phyloP scores from a whole-genome alignment of 2,113 vertebrate genomes.

The Felis catus region DNA sequence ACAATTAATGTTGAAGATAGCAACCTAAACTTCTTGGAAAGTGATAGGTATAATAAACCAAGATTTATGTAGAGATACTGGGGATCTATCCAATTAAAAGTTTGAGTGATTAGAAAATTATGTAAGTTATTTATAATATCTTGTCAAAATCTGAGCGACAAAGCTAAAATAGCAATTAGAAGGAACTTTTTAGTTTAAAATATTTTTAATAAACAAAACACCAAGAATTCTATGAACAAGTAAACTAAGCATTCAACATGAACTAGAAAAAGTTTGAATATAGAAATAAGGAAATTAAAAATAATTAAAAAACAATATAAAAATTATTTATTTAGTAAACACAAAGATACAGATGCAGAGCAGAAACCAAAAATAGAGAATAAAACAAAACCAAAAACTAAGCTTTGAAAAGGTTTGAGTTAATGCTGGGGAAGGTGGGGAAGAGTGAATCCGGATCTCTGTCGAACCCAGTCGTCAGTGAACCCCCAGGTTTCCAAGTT shows the following conservation, averaged over 20 bases:
- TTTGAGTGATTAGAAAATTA: background rate
- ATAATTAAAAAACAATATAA: conserved; percentile 7
- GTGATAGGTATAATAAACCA: background rate
- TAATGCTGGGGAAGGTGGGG: background rate
- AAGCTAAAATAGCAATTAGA: background rate
- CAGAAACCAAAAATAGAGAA: background rate
- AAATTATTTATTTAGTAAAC: background rate
- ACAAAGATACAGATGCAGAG: background rate
- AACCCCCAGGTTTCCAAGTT: background rate
- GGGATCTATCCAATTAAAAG: background rate
- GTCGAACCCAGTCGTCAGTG: background rate
- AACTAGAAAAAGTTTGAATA: background rate
- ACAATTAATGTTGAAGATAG: background rate
- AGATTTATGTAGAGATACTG: background rate
- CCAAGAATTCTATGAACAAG: background rate
- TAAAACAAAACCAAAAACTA: background rate
- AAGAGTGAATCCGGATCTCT: background rate
- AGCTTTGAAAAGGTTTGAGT: background rate
- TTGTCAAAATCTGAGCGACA: background rate
- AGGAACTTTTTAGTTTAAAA: background rate
- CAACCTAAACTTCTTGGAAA: background rate
- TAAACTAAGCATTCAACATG: background rate
- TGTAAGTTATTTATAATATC: background rate
- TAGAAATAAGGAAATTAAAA: background rate
- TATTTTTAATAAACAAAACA: background rate